Evolutionary conservation across 1,140 invertebrate species (phyloP).

Genomic region (Caenorhabditis remanei): DNA sequence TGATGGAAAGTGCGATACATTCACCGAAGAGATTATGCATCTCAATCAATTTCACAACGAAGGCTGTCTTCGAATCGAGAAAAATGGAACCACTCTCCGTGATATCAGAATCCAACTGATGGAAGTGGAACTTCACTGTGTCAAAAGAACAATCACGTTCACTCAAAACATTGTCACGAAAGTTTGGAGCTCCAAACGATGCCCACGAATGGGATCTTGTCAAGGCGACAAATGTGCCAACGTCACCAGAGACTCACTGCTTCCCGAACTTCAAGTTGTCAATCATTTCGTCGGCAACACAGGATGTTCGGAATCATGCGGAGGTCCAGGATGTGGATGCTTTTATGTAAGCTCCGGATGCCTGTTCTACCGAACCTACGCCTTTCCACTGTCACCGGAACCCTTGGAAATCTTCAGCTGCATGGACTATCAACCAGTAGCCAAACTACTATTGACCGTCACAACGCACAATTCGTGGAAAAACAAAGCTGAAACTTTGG

Average conservation of each 20-base stretch:
- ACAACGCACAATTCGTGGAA: not conserved
- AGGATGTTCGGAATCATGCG: slow-evolving; percentile 37
- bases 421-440: not conserved
- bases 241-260: not conserved
- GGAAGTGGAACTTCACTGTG: not conserved
- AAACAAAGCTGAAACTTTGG: not conserved
- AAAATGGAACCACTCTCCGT: not conserved
- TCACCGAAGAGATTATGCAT: not conserved
- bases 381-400: not conserved
- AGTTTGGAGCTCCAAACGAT: slow-evolving; percentile 9
- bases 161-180: not conserved
- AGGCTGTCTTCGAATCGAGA: not conserved
- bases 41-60: not conserved
- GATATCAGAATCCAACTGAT: not conserved
- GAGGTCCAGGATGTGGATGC: slow-evolving; percentile 39
- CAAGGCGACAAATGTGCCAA: slow-evolving; percentile 13
- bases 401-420: not conserved
- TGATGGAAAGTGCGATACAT: not conserved
- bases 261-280: not conserved
- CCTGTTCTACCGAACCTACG: slow-evolving; percentile 51
- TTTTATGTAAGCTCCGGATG: slow-evolving; percentile 21
- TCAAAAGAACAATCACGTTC: not conserved
- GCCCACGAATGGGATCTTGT: slow-evolving; percentile 44
- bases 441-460: not conserved
- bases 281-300: slow-evolving; percentile 1